phyloP scores from a whole-genome alignment of 1,140 invertebrate species.

The Heterodera carotae region DNA sequence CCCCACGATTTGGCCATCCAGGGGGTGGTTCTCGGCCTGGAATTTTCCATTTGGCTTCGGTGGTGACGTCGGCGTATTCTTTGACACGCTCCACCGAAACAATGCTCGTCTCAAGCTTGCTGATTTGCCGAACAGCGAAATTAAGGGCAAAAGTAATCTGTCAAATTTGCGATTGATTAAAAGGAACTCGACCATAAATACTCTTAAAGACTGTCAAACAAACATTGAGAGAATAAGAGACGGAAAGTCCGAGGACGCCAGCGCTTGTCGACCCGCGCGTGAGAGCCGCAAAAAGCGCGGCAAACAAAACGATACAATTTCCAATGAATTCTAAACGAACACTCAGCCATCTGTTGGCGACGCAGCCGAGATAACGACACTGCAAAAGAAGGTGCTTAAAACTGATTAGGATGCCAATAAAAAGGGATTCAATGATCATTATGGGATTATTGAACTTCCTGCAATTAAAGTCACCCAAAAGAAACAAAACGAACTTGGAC shows the following conservation, averaged over 20 bases:
- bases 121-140: constrained; percentile 50
- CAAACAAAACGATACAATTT: constrained; percentile 44
- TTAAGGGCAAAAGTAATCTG: constrained; percentile 49
- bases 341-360: constrained; percentile 67
- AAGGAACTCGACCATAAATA: background rate
- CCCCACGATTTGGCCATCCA: constrained; percentile 37
- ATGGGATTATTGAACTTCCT: too few species aligned
- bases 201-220: background rate
- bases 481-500: constrained; percentile 67
- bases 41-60: constrained; percentile 5
- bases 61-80: constrained; percentile 52
- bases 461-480: too few species aligned
- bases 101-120: constrained; percentile 60
- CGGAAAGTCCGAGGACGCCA: constrained; percentile 70
- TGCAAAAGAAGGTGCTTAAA: constrained; percentile 66
- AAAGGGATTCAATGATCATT: too few species aligned
- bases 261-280: constrained; percentile 58
- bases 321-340: constrained; percentile 68
- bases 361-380: constrained; percentile 60
- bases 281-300: constrained; percentile 37
- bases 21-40: constrained; percentile 4
- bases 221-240: constrained; percentile 71
- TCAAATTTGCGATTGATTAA: background rate
- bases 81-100: constrained; percentile 61
- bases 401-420: background rate